Evolutionary conservation across 2,113 vertebrate genomes (phyloP), one percentile per base, ranked within the genome.

Genomic region (Eira barbara): DNA sequence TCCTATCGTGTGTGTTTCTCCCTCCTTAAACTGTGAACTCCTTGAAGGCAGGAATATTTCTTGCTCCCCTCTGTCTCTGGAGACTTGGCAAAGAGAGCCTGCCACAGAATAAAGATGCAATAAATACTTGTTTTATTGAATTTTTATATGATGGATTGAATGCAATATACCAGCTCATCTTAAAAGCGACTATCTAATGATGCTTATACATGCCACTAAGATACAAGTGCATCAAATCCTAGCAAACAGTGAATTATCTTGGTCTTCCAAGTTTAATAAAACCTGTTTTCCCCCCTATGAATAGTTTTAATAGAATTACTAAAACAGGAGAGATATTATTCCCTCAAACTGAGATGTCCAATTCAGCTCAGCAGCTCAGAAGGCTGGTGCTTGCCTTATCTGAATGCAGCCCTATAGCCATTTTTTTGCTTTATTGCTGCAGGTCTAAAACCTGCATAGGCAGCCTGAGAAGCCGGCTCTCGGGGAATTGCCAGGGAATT

Each of bases 401-500:
- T 31, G 29, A 82, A 93, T 67, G 65, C 47, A 79, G 63, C 78
- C 42, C 81, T 29, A 0, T 69, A 73, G 74, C 36, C 65, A 94
- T 76, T 96, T 63, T 74, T 4, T 17, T 57, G 39, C 55, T 79
- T 83, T 88, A 88, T 57, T 57, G 55, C 91, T 79, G 0, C 7
- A 21, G 73, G 90, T 84, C 95, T 96, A 92, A 89, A 63, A 73
- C 57, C 81, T 3, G 18, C 85, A 96, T 10, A 94, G 49, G 52
- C 85, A 92, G 73, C 63, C 69, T 78, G 83, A 88, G 91, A 96
- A 96, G 89, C 78, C 4, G 45, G 89, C 20, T 94, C 63, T 57
- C 21, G 20, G 84, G 98, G 98, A 98, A 95, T 90, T 76, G 94
- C 95, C 84, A 91, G 79, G 85, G 76, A 94, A 92, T 98, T 97